Evolutionary conservation across 2,797 vertebrate species (phyloP).

Genomic region (Decapterus maruadsi): DNA sequence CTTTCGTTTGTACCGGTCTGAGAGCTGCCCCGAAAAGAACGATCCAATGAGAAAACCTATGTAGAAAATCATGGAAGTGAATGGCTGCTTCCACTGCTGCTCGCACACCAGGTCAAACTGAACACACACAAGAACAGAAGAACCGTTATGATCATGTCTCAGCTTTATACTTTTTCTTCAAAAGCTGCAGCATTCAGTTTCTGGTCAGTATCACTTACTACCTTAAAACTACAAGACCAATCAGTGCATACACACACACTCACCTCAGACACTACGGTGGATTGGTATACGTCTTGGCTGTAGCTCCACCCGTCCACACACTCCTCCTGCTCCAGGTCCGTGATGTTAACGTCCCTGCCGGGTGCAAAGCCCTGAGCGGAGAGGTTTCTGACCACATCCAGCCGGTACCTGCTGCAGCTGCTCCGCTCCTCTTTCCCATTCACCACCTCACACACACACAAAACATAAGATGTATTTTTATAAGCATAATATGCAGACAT

Average conservation of each 20-base stretch:
- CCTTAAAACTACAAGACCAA: too few relatives aligned
- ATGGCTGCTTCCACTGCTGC: conserved; percentile 89
- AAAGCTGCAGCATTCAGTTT: too few relatives aligned
- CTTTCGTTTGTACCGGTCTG: conserved; percentile 90
- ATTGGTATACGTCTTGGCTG: conserved; percentile 83
- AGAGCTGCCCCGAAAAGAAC: conserved; percentile 90
- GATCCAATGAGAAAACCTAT: conserved; percentile 89
- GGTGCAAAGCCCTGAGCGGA: conserved; percentile 84
- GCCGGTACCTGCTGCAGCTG: conserved; percentile 78
- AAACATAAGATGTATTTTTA: too few relatives aligned
- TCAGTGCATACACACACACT: background rate
- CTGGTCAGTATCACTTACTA: too few relatives aligned
- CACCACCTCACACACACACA: conserved; percentile 62
- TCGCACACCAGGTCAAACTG: conserved; percentile 92
- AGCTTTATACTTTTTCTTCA: too few relatives aligned
- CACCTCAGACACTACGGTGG: conserved; percentile 88
- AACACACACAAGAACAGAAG: background rate
- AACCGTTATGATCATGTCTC: too few relatives aligned
- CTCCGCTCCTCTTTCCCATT: conserved; percentile 72
- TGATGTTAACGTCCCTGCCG: conserved; percentile 84
- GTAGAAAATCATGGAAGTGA: conserved; percentile 89
- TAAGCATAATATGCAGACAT: too few relatives aligned
- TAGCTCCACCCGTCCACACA: conserved; percentile 90
- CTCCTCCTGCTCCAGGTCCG: conserved; percentile 83
- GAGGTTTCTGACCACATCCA: conserved; percentile 85